phyloP scores from a whole-genome alignment of 1,140 invertebrate genomes.

The Lamellibrachia luymesi region DNA sequence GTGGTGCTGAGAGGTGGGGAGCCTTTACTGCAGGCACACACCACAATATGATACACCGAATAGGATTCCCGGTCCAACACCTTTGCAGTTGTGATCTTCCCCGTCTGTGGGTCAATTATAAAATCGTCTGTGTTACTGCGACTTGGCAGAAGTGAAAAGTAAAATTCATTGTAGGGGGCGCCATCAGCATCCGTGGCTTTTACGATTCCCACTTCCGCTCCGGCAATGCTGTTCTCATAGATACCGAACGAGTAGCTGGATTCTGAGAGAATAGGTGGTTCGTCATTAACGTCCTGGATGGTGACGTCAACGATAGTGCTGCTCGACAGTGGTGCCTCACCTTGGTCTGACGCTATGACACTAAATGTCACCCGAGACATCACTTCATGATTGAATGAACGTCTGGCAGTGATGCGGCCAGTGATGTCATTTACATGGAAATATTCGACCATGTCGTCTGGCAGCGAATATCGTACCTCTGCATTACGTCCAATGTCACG shows the following conservation, averaged over 20 bases:
- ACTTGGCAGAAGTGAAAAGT: slow-evolving; percentile 15
- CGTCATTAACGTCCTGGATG: slow-evolving; percentile 29
- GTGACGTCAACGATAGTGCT: slow-evolving; percentile 20
- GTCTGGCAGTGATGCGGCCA: slow-evolving; percentile 83
- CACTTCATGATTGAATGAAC: slow-evolving; percentile 77
- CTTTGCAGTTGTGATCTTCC: slow-evolving; percentile 18
- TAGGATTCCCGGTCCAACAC: slow-evolving; percentile 23
- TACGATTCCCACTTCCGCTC: slow-evolving; percentile 24
- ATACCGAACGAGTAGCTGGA: slow-evolving; percentile 22
- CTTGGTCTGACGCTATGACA: slow-evolving; percentile 22
- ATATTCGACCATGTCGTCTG: slow-evolving; percentile 62
- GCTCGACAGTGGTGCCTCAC: slow-evolving; percentile 21
- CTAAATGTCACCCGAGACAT: slow-evolving; percentile 22
- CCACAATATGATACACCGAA: slow-evolving; percentile 14
- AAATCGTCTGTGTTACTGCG: slow-evolving; percentile 17
- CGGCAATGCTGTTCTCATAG: slow-evolving; percentile 20
- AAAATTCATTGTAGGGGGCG: slow-evolving; percentile 19
- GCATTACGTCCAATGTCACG: slow-evolving; percentile 55
- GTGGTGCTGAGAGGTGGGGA: slow-evolving; percentile 8
- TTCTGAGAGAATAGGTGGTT: slow-evolving; percentile 21
- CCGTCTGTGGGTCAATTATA: slow-evolving; percentile 21
- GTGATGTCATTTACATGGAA: slow-evolving; percentile 86
- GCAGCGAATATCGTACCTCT: slow-evolving; percentile 57
- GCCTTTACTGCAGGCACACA: slow-evolving; percentile 22
- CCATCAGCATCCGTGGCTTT: slow-evolving; percentile 21